Conservation (phyloP, 2,113 vertebrate species). For the Arvicanthis niloticus region DNA sequence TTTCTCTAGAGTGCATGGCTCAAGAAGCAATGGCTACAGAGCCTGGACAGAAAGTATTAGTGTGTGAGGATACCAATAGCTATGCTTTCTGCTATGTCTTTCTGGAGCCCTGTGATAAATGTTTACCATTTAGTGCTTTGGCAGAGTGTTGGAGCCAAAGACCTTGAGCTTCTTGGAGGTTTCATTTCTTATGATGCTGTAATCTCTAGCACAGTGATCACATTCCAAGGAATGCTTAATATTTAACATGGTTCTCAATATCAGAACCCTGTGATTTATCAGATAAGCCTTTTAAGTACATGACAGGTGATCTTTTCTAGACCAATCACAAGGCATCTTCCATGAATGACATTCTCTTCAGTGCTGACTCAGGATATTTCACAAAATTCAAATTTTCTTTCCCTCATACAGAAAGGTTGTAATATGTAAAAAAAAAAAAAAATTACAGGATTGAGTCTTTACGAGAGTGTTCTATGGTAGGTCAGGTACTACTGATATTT, state of each 20-base stretch:
- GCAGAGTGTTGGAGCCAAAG: conserved; percentile 40
- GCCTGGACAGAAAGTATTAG: background rate
- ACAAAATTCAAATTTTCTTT: conserved; percentile 53
- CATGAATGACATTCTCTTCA: conserved; percentile 38
- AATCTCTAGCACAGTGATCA: conserved; percentile 68
- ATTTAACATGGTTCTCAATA: conserved; percentile 83
- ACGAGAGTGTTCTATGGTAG: background rate
- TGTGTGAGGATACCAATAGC: background rate
- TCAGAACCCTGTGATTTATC: conserved; percentile 69
- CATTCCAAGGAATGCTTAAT: conserved; percentile 81
- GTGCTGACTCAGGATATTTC: conserved; percentile 73
- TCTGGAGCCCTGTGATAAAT: background rate
- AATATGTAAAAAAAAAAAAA: background rate
- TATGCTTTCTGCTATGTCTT: background rate
- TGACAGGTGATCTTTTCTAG: conserved; percentile 44
- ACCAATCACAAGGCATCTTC: conserved; percentile 63
- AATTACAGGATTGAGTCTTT: conserved; percentile 13
- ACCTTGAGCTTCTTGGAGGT: conserved; percentile 50
- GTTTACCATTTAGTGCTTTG: background rate
- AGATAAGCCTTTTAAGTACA: conserved; percentile 74
- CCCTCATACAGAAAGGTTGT: background rate
- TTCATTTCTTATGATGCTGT: conserved; percentile 52
- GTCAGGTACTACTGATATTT: conserved; percentile 41
- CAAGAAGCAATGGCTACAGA: background rate
- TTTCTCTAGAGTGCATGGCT: background rate